Evolutionary conservation across 2,888 invertebrate genomes (phyloP).

Genomic region (Heliconius erato): DNA sequence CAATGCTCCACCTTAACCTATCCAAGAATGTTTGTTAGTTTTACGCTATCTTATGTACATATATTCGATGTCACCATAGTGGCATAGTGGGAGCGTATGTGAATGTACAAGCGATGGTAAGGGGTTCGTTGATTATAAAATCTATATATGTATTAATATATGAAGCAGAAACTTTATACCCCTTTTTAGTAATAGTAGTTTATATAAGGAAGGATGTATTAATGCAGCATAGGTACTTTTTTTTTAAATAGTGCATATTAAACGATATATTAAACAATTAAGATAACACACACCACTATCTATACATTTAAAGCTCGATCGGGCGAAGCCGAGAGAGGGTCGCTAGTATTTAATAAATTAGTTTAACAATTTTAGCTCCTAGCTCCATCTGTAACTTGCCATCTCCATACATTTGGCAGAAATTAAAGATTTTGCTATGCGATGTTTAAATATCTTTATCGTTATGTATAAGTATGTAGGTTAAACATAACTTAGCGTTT

Average conservation of each 20-base stretch:
- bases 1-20: slow-evolving; percentile 52
- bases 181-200: too few relatives aligned
- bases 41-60: slow-evolving; percentile 4
- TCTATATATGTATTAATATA: too few relatives aligned
- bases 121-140: not conserved
- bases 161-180: too few relatives aligned
- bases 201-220: too few relatives aligned
- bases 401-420: not conserved
- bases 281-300: too few relatives aligned
- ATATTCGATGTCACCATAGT: not conserved
- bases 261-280: too few relatives aligned
- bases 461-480: not conserved
- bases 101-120: not conserved
- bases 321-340: too few relatives aligned
- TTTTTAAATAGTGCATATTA: too few relatives aligned
- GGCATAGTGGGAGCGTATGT: not conserved
- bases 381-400: not conserved
- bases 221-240: too few relatives aligned
- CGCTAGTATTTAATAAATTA: not conserved
- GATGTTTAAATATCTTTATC: not conserved
- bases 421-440: not conserved
- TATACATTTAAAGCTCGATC: too few relatives aligned
- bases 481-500: not conserved
- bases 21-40: slow-evolving; percentile 43
- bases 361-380: not conserved